Percentiles rank a stretch among this genome's conserved stretches.
Evolutionary conservation across 2,888 invertebrate species (phyloP).

Genomic region (Polia nebulosa): DNA sequence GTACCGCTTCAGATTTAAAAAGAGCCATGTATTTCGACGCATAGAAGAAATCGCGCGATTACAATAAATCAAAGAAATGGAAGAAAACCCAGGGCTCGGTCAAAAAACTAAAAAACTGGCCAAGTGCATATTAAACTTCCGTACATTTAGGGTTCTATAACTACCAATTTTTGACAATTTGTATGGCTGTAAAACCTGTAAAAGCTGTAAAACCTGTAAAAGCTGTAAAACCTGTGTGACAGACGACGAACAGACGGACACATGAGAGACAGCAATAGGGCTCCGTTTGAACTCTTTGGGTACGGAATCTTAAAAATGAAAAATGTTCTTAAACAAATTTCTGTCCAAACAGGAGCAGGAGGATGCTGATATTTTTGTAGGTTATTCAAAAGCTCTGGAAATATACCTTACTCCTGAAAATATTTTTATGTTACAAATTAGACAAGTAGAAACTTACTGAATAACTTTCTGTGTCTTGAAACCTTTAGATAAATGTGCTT

Average conservation of each 20-base stretch:
- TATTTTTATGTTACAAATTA: background rate
- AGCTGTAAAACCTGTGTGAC: too few species aligned
- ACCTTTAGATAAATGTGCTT: slow-evolving; percentile 93
- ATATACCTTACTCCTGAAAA: background rate
- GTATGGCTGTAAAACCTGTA: too few species aligned
- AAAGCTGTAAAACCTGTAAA: too few species aligned
- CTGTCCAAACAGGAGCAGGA: background rate
- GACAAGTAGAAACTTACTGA: slow-evolving; percentile 88
- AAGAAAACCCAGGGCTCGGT: too few species aligned
- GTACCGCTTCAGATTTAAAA: background rate
- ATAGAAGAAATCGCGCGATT: background rate
- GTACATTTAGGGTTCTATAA: too few species aligned
- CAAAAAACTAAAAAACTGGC: too few species aligned
- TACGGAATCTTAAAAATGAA: too few species aligned
- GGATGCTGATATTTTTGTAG: background rate
- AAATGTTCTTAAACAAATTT: background rate
- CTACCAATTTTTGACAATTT: too few species aligned
- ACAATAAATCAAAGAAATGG: background rate
- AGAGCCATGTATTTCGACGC: background rate
- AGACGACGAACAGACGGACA: too few species aligned
- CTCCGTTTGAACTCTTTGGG: too few species aligned
- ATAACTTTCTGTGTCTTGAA: slow-evolving; percentile 92
- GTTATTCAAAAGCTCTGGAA: background rate
- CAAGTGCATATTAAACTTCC: too few species aligned
- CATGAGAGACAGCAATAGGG: too few species aligned